Evolutionary conservation across 1,140 invertebrate species (phyloP).

Genomic region (Globodera rostochiensis): DNA sequence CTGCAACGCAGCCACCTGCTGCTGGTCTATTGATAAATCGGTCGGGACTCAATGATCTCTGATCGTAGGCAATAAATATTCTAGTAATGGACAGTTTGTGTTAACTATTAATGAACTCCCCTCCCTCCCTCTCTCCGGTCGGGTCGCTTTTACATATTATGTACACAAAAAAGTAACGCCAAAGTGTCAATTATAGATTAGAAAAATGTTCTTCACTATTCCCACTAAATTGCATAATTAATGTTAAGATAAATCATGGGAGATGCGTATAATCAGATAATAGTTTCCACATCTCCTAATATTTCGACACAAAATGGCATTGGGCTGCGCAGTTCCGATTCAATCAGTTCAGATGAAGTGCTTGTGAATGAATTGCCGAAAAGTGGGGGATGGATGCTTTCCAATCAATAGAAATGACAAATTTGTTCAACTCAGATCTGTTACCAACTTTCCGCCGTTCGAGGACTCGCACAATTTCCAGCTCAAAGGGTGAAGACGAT

Average conservation of each 20-base stretch:
- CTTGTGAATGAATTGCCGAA: conserved; percentile 3
- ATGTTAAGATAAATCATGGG: not conserved
- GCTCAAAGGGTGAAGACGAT: conserved; percentile 43
- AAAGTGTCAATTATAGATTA: not conserved
- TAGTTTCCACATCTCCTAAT: not conserved
- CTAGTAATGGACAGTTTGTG: no score
- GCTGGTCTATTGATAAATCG: no score
- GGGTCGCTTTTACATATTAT: not conserved
- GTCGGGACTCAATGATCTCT: no score
- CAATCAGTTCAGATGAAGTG: conserved; percentile 2
- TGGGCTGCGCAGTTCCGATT: not conserved
- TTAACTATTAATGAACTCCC: no score
- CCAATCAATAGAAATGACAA: not conserved
- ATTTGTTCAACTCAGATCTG: not conserved
- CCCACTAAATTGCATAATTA: not conserved
- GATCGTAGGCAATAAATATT: no score
- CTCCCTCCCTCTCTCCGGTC: no score
- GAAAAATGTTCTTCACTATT: not conserved
- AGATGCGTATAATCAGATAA: not conserved
- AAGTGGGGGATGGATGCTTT: not conserved
- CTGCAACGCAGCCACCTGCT: no score
- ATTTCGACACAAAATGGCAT: no score
- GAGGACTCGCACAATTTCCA: conserved; percentile 42
- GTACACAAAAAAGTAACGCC: not conserved
- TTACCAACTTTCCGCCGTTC: not conserved